Evolutionary conservation across 2,113 vertebrate species (phyloP).

Genomic region (Redunca redunca): DNA sequence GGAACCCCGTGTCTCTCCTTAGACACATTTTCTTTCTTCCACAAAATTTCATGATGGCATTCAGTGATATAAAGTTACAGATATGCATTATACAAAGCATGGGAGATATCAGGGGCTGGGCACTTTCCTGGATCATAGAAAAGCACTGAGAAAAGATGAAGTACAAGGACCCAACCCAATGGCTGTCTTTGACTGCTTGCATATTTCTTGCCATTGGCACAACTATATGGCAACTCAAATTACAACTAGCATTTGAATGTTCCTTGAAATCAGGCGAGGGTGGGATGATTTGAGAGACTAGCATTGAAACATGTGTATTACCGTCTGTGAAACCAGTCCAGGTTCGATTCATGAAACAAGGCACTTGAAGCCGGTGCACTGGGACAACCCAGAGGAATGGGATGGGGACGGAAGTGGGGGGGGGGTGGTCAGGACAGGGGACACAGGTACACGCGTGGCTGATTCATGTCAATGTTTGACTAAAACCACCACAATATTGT

Average conservation of each 20-base stretch:
- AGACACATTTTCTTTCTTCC: background rate
- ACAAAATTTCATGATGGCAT: background rate
- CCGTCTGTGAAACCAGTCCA: background rate
- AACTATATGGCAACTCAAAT: background rate
- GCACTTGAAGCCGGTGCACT: rapidly evolving
- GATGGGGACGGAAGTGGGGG: background rate
- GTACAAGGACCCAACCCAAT: background rate
- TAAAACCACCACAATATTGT: background rate
- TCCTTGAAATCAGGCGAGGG: background rate
- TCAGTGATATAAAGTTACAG: background rate
- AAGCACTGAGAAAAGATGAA: background rate
- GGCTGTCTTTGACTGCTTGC: background rate
- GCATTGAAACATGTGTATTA: background rate
- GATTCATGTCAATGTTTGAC: background rate
- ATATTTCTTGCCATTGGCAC: background rate
- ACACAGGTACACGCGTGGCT: background rate
- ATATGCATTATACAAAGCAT: background rate
- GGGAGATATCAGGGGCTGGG: background rate
- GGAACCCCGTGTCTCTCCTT: background rate
- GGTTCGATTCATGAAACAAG: background rate
- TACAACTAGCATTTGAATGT: background rate
- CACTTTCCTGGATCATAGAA: too few relatives aligned
- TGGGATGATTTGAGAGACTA: background rate
- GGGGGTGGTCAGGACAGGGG: background rate
- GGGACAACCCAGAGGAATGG: background rate